Percentiles rank a stretch among this genome's conserved stretches.
Conservation (phyloP, 2,797 vertebrate genomes). For the Geotrypetes seraphini region DNA sequence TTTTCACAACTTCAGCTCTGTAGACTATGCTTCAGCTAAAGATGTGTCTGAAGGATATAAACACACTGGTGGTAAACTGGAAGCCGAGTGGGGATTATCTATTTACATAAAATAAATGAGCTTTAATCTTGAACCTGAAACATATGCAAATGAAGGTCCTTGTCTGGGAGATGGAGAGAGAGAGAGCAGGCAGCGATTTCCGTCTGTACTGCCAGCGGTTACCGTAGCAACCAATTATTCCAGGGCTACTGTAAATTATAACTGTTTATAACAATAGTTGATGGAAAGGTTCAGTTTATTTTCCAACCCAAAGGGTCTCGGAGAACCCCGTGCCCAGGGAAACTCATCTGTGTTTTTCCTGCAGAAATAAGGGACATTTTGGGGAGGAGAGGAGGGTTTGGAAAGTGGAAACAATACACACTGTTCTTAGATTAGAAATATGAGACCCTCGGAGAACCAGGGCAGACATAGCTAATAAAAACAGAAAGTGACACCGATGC, state of each 20-base stretch:
- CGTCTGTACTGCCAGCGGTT: conserved; percentile 54
- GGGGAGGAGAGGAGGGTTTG: background rate
- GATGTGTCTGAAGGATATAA: fast-evolving
- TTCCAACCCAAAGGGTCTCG: conserved; percentile 10
- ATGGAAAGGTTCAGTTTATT: conserved; percentile 24
- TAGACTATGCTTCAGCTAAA: fast-evolving
- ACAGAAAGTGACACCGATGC: too few relatives aligned
- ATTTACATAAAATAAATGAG: conserved; percentile 14
- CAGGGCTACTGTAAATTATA: conserved; percentile 49
- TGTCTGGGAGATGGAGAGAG: conserved; percentile 14
- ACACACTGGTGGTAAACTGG: fast-evolving
- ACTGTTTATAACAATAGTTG: conserved; percentile 39
- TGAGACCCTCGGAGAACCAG: too few relatives aligned
- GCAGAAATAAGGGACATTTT: conserved; percentile 1
- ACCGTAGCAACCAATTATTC: conserved; percentile 58
- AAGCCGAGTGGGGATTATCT: background rate
- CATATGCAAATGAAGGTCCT: conserved; percentile 43
- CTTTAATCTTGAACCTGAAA: conserved; percentile 26
- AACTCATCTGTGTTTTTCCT: background rate
- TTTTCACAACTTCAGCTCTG: fast-evolving
- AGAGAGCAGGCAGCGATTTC: conserved; percentile 43
- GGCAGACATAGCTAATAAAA: too few relatives aligned
- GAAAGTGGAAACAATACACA: background rate
- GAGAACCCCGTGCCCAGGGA: conserved; percentile 1
- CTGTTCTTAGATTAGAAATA: too few relatives aligned